Base-by-base conservation (phyloP, 2,888 invertebrate species). In the Eupithecia abbreviata region DNA sequence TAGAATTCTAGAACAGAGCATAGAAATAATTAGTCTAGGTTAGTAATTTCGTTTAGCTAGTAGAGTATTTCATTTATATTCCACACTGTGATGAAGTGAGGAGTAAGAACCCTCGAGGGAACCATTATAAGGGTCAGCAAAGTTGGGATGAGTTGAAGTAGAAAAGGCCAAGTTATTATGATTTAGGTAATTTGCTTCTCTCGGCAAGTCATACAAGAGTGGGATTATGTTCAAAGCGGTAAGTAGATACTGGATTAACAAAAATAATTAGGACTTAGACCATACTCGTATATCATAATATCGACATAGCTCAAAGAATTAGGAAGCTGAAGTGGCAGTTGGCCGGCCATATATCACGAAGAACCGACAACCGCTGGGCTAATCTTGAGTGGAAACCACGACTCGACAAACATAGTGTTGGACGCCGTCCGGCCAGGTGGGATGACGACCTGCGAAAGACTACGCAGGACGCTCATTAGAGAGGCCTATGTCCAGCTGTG, bases 61-160 rank as follows among this genome's bases (percentile, higher is more conserved):
- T 69, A 47, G 65, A 74, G 45, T 66, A 70, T 73, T 73, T 77
- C 62, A 42, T 67, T 74, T 49, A 74, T 77, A 77, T 74, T 77
- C 62, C 62, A 68, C 47, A n/a, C 15, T 74, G 67, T 77, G 74
- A 77, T 49, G 49, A 77, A 74, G 42, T 42, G 13, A 72, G 65
- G 65, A 15, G 41, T 55, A 47, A 71, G 55, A 67, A 67, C 43
- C 18, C 4, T 30, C 73, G 12, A 18, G 73, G 73, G 43, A 68
- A 7, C 42, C 68, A 73, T 73, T 43, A 68, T 18, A n/a, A 69
- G 72, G 72, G 73, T 73, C 73, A 67, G 42, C 45, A 45, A n/a
- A 49, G 49, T 68, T 55, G 13, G 65, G 62, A 43, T 58, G 58
- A 69, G 69, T 49, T 65, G 7, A 7, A 65, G 72, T 72, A 41